A percentile compares a stretch with the other conserved stretches of the same genome.
Evolutionary conservation across 2,113 vertebrate species (phyloP).

Genomic region (Dicrurus megarhynchus): DNA sequence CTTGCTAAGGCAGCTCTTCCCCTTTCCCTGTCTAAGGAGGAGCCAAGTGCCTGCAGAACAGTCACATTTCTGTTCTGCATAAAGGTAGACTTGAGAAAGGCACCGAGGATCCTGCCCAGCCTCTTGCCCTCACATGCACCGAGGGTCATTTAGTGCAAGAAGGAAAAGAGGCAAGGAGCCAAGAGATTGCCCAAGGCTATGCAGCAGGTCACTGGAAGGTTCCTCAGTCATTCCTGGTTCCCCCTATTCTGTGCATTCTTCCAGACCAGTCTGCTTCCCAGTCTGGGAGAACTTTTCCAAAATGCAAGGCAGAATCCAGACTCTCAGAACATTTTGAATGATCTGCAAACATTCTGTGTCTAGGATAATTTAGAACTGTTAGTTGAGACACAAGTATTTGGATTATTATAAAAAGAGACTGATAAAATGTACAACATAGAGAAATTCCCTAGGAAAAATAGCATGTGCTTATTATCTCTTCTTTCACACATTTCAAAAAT

Average conservation of each 20-base stretch:
- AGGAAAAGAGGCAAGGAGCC: background rate
- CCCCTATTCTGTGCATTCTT: background rate
- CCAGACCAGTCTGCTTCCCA: constrained; percentile 28
- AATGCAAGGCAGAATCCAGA: constrained; percentile 51
- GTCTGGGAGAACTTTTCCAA: constrained; percentile 58
- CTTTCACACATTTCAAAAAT: constrained; percentile 45
- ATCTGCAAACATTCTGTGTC: constrained; percentile 60
- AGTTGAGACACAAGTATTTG: constrained; percentile 61
- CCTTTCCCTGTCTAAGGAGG: background rate
- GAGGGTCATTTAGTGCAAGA: background rate
- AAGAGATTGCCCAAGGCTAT: background rate
- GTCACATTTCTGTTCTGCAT: background rate
- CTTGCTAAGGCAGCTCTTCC: background rate
- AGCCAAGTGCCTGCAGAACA: background rate
- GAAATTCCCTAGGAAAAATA: constrained; percentile 55
- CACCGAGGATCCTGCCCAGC: background rate
- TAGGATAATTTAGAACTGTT: constrained; percentile 65
- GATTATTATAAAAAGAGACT: background rate
- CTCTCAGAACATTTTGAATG: constrained; percentile 61
- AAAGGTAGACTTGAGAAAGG: background rate
- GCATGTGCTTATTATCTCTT: constrained; percentile 51
- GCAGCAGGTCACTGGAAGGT: background rate
- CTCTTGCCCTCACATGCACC: background rate
- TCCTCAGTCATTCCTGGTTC: background rate
- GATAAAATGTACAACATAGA: constrained; percentile 5